Evolutionary conservation across 2,888 invertebrate species (phyloP), one percentile per base, ranked within the genome.

Genomic region (Drosophila yooni): DNA sequence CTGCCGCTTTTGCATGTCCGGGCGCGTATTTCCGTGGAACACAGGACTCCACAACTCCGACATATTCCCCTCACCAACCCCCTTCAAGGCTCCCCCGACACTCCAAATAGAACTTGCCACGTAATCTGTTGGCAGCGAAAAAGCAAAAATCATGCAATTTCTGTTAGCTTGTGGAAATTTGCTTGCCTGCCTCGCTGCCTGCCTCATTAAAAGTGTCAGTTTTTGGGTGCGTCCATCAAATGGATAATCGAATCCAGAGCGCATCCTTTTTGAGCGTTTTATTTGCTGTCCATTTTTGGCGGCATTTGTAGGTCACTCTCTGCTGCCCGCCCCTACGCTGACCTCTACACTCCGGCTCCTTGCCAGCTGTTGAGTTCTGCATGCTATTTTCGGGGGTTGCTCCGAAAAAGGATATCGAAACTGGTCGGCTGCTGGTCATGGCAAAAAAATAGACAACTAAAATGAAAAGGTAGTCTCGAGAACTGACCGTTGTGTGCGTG

Each of bases 381-480:
- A 66, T 81, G 71, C 81, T 69, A 80, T 72, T 74, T 15, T 75
- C 71, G 76, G 79, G 89, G 87, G 87, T 88, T 88, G 85, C 40
- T 83, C 70, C 70, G n/a, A 54, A 50, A 72, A 73, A 72, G 74
- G 76, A 76, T 76, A 74, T 11, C 25, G 25, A 27, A 21, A 13
- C 25, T 33, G 31, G n/a, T 31, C 21, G 31, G n/a, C n/a, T 82
- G 81, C 80, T 86, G 86, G 83, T 82, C 82, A 86, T 88, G 78
- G 66, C 54, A 56, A 56, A 56, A 54, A 53, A 71, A 83, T 2
- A 25, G 15, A 46, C 25, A 15, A 46, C 25, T 46, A 8, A 74
- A 52, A 43, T 29, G n/a, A 57, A 36, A 78, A 74, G 72, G 63
- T 76, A 72, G 58, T 36, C 34, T 38, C 46, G 46, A 46, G 50